Base-by-base conservation (phyloP, 2,888 invertebrate species). In the Tubulanus polymorphus region DNA sequence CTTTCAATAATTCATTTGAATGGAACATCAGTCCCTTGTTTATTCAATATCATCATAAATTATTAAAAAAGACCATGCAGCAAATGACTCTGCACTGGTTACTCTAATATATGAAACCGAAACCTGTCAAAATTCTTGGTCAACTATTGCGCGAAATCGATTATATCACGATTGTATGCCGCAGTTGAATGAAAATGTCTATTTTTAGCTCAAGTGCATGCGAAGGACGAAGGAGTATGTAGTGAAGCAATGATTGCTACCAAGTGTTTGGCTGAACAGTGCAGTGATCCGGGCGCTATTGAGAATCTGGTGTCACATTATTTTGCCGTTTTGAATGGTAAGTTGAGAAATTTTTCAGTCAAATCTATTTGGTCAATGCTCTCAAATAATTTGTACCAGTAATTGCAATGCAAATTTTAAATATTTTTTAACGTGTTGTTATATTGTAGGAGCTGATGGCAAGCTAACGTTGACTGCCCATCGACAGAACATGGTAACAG, bases 381-480 rank as follows among this genome's bases (percentile, higher is more conserved):
- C 37, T 10, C 10, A 30, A 35, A 15, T 25, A 20, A 35, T 49
- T 2, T 6, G 18, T 51, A 45, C 35, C 3, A 28, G 23, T 55
- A 18, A 18, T 8, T 29, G 29, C 23, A 47, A 29, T 45, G 23
- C 48, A n/a, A n/a, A n/a, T n/a, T n/a, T n/a, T n/a, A n/a, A n/a
- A 18, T 45, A 10, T 45, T n/a, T 12, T 45, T 10, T 45, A 45
- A 10, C 20, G 10, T 45, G 20, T 18, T 54, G n/a, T n/a, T 52
- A 51, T 48, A 49, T 59, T 62, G 1, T 41, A 80, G 80, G 94
- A 15, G 87, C 90, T 5, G 88, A 91, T 77, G 94, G 94, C 8
- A 95, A 95, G 78, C 84, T 95, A 51, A 90, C 91, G 12, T 87
- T 93, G 51, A 87, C 88, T 32, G 89, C 90, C 63, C 92, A 93